Base-by-base conservation (phyloP, 1,140 invertebrate genomes). In the Pollicipes pollicipes region DNA sequence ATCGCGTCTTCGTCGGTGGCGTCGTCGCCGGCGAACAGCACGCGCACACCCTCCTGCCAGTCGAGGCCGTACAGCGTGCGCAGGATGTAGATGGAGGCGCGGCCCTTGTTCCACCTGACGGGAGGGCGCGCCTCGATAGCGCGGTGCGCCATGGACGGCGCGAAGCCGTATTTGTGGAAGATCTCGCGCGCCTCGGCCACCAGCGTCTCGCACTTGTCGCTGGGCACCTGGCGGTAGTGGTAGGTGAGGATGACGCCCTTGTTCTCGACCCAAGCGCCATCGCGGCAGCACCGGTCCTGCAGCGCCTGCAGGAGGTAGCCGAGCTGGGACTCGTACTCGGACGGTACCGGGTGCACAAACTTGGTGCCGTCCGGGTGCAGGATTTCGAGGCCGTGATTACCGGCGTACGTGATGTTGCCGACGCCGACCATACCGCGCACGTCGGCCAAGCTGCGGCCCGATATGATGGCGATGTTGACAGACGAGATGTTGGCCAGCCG, bases 221-320 rank as follows among this genome's bases (percentile, higher is more conserved):
- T n/a, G 31, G 75, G 68, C 0, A 78, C 77, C 79, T 93, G 90
- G 6, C 91, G 85, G 80, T 90, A 94, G 78, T 95, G 91, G 82
- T 90, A 93, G 2, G 91, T 93, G 29, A 95, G 80, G 0, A 93
- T 77, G 0, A 90, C 88, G 21, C 90, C 91, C 80, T 95, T 95
- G 77, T 93, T 92, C 77, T 95, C 91, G 1, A 94, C 90, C 91
- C 91, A 94, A 0, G 91, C 91, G 32, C 91, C 91, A 75, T 93
- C 88, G 73, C 82, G 86, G 76, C 90, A 93, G 16, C 92, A 83
- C 85, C 89, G 87, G 76, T 93, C 90, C 78, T 92, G 89, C 35
- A 94, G 80, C 1, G 86, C 83, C 77, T 90, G 88, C 73, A 92
- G 84, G 26, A 95, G 80, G 66, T 85, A 84, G 26, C 84, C 86